Conservation (phyloP, 2,888 invertebrate genomes). For the Tethea ocularis region DNA sequence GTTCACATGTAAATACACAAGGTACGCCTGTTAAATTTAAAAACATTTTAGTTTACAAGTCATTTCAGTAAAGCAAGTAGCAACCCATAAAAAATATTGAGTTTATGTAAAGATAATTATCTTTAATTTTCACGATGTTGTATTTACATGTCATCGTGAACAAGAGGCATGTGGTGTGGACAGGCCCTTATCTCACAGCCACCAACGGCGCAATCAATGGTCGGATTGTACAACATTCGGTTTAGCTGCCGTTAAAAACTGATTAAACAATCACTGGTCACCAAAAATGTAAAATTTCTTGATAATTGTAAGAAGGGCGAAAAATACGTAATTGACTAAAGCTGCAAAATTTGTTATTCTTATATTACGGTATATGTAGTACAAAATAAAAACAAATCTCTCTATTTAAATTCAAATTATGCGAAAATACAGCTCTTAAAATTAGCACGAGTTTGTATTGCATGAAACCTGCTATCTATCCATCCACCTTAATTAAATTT, state of each 20-base stretch:
- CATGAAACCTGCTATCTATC: not conserved
- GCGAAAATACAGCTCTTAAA: not conserved
- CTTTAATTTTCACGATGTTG: conserved; percentile 26
- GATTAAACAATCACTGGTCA: not conserved
- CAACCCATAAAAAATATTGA: not conserved
- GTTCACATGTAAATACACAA: too few species aligned
- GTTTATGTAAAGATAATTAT: conserved; percentile 37
- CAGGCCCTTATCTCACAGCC: conserved; percentile 43
- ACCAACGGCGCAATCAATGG: conserved; percentile 14
- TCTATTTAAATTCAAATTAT: not conserved
- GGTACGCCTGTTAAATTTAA: too few species aligned
- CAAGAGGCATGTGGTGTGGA: conserved; percentile 48
- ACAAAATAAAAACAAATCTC: too few species aligned
- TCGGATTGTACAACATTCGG: conserved; percentile 18
- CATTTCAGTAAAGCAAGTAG: not conserved
- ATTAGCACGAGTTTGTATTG: not conserved
- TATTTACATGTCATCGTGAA: conserved; percentile 42
- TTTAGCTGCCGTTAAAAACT: conserved; percentile 28
- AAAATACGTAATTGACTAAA: too few species aligned
- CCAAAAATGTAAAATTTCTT: not conserved
- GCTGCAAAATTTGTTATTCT: too few species aligned
- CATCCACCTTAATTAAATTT: conserved; percentile 11
- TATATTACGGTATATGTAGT: too few species aligned
- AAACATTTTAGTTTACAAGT: not conserved
- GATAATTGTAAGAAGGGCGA: not conserved